Percentiles rank a stretch among this genome's conserved stretches.
Conservation (phyloP, 2,888 invertebrate genomes). For the Gymnoscelis rufifasciata region DNA sequence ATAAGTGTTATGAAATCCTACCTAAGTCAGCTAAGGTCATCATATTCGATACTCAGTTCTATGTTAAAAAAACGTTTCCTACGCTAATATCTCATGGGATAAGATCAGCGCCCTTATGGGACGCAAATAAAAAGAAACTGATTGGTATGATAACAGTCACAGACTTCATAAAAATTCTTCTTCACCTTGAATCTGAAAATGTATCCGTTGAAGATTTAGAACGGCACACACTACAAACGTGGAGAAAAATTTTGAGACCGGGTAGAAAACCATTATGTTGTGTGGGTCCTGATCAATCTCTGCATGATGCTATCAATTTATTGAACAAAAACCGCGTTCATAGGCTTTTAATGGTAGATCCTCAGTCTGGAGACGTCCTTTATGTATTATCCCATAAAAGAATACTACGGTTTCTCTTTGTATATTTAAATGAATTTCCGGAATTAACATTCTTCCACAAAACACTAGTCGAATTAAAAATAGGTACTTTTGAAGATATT, state of each 20-base stretch:
- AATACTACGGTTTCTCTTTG: slow-evolving; percentile 70
- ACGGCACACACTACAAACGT: slow-evolving; percentile 66
- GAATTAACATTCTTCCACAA: slow-evolving; percentile 72
- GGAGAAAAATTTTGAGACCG: slow-evolving; percentile 65
- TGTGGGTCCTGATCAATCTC: slow-evolving; percentile 65
- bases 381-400: slow-evolving; percentile 72
- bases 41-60: slow-evolving; percentile 73
- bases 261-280: slow-evolving; percentile 64
- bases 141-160: slow-evolving; percentile 75
- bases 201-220: slow-evolving; percentile 68
- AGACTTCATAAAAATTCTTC: slow-evolving; percentile 69
- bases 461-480: slow-evolving; percentile 64
- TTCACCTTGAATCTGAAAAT: slow-evolving; percentile 63
- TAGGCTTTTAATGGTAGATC: slow-evolving; percentile 67
- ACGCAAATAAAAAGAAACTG: slow-evolving; percentile 63
- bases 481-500: slow-evolving; percentile 68
- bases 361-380: slow-evolving; percentile 62
- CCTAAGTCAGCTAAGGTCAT: slow-evolving; percentile 75
- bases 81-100: slow-evolving; percentile 72
- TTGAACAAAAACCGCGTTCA: slow-evolving; percentile 66
- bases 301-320: slow-evolving; percentile 71
- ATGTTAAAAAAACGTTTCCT: slow-evolving; percentile 70
- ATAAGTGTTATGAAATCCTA: slow-evolving; percentile 73
- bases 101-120: slow-evolving; percentile 72
- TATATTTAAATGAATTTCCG: slow-evolving; percentile 72